These are phyloP conservation scores for Pycnomerus fuliginosus DNA, from an alignment of 2,888 invertebrate genomes.

Conservation along the genomic window DNA sequence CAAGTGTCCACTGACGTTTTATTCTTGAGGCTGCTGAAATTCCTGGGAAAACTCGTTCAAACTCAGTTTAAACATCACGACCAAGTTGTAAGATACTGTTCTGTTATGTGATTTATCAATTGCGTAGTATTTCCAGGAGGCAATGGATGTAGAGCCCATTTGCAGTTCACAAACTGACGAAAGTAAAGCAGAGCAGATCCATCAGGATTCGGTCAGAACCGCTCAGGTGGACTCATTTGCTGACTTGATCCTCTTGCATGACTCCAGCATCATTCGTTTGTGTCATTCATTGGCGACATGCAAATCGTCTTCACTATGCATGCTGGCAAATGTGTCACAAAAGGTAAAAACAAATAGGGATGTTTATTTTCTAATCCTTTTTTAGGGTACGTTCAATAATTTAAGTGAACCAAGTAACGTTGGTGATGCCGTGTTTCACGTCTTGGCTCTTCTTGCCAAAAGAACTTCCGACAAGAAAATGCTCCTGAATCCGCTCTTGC, in stretches of 20 bases:
- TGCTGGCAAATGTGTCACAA: slow-evolving; percentile 56
- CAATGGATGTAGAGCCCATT: slow-evolving; percentile 50
- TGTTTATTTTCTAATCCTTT: slow-evolving; percentile 7
- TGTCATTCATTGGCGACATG: slow-evolving; percentile 79
- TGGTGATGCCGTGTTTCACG: slow-evolving; percentile 84
- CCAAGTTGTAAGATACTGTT: slow-evolving; percentile 39
- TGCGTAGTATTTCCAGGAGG: slow-evolving; percentile 49
- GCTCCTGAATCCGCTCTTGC: slow-evolving; percentile 75
- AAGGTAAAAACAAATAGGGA: slow-evolving; percentile 31
- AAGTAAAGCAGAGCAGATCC: slow-evolving; percentile 71
- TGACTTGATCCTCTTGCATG: slow-evolving; percentile 72
- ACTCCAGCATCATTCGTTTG: slow-evolving; percentile 79
- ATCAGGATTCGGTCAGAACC: slow-evolving; percentile 43
- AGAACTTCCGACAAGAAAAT: slow-evolving; percentile 73
- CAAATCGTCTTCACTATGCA: slow-evolving; percentile 67
- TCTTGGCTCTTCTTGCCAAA: slow-evolving; percentile 74
- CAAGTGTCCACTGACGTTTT: slow-evolving; percentile 71
- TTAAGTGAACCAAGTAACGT: slow-evolving; percentile 71
- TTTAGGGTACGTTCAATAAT: slow-evolving; percentile 43
- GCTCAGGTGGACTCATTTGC: slow-evolving; percentile 55
- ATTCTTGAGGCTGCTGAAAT: slow-evolving; percentile 69
- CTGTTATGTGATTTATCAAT: slow-evolving; percentile 9
- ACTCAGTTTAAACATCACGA: slow-evolving; percentile 59
- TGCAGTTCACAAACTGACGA: slow-evolving; percentile 76
- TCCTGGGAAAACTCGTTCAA: slow-evolving; percentile 61